Evolutionary conservation across 2,113 vertebrate species (phyloP), one percentile per base, ranked within the genome.

Genomic region (Azemiops feae): DNA sequence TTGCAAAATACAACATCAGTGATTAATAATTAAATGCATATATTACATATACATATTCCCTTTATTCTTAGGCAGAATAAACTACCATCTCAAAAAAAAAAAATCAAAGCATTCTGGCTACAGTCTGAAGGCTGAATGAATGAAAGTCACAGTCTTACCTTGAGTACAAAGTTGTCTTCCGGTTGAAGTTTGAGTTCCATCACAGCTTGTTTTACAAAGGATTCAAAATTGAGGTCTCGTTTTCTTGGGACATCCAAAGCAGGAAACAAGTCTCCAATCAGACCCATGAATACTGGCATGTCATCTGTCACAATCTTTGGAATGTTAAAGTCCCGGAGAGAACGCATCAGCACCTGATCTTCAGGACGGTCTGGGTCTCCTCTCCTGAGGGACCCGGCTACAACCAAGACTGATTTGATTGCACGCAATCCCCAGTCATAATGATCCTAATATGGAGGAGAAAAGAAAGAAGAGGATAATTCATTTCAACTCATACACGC

Each of bases 351-450:
- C 22, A 99, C 98, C 96, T 99, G 99, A 92, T 99, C 99, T 96
- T 99, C 99, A 0, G 98, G 98, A 3, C 98, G 97, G 12, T 95
- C 97, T 0, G 98, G 98, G 95, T 99, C 99, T 0, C 97, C 98
- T 89, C 99, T 97, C 88, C 99, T 99, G 89, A 99, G 97, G 25
- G 99, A 98, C 0, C 99, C 99, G 0, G 99, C 99, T 0, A 99
- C 98, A 93, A 99, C 98, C 34, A 99, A 97, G 10, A 99, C 99
- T 0, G 99, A 99, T 95, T 99, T 99, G 96, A 99, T 99, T 87
- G 99, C 99, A 55, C 99, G 95, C 54, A 99, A 97, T 3, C 99
- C 99, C 99, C 99, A 99, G 97, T 99, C 99, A 0, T 99, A 99
- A 97, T 99, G 99, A 93, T 99, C 99, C 99, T 99, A 50, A 0